Evolutionary conservation across 2,888 invertebrate genomes (phyloP).

Genomic region (Saturnia pavonia): DNA sequence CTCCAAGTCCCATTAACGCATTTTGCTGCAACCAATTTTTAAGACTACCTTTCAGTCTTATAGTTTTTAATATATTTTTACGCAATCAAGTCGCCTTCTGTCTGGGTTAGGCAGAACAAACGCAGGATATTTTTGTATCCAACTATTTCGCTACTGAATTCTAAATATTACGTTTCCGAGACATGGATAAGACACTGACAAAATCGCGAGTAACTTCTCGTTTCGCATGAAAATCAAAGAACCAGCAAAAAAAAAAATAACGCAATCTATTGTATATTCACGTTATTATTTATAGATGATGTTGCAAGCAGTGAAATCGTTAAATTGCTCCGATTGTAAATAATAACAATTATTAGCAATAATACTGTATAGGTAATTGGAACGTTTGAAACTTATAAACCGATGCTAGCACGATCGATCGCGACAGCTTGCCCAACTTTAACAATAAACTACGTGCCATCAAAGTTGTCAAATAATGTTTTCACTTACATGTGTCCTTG

Average conservation of each 20-base stretch:
- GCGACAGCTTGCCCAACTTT: background rate
- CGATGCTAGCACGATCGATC: background rate
- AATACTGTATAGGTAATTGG: background rate
- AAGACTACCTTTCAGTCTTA: no score
- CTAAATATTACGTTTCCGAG: background rate
- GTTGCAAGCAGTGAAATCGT: slow-evolving; percentile 5
- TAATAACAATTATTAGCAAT: slow-evolving; percentile 9
- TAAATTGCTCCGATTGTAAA: background rate
- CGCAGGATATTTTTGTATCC: background rate
- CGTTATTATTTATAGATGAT: background rate
- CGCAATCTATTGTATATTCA: background rate
- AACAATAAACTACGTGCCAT: background rate
- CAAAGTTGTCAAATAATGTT: background rate
- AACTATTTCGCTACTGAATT: background rate
- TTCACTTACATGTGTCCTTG: background rate
- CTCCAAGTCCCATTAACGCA: no score
- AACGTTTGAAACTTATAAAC: background rate
- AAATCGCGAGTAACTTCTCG: background rate
- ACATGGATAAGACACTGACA: background rate
- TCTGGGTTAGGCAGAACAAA: no score
- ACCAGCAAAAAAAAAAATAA: background rate
- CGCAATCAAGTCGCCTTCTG: no score
- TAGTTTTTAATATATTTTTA: no score
- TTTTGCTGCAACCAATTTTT: no score
- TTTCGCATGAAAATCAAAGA: background rate